Conservation (phyloP, 2,888 invertebrate species). For the Aelia acuminata region DNA sequence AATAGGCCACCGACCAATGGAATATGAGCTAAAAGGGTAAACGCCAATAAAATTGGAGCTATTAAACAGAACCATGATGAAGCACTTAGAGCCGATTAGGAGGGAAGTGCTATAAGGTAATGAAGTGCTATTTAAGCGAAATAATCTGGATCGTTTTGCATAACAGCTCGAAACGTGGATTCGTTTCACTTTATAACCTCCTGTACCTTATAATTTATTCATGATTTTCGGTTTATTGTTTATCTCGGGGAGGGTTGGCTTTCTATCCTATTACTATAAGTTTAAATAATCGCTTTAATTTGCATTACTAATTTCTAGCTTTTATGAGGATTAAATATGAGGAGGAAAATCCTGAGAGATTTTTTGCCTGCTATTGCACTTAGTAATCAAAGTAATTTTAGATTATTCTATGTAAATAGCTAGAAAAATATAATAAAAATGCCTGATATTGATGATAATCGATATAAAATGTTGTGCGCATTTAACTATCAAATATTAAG, state of each 20-base stretch:
- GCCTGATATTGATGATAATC: no score
- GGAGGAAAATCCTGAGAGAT: no score
- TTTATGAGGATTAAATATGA: no score
- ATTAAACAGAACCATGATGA: not conserved
- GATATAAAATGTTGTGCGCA: no score
- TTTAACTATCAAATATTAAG: no score
- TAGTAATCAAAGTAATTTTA: no score
- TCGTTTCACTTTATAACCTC: not conserved
- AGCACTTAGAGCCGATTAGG: not conserved
- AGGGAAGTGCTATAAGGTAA: not conserved
- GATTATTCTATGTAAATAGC: no score
- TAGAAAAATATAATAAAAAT: no score
- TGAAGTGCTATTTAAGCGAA: slow-evolving; percentile 40
- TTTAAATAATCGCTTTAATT: no score
- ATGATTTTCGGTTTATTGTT: not conserved
- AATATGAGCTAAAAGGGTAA: not conserved
- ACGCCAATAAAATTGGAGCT: not conserved
- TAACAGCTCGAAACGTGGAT: slow-evolving; percentile 17
- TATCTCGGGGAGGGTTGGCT: not conserved
- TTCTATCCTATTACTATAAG: no score
- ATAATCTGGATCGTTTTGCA: slow-evolving; percentile 37
- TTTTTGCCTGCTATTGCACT: no score
- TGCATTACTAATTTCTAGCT: no score
- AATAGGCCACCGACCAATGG: not conserved
- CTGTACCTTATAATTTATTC: not conserved